Evolutionary conservation across 2,888 invertebrate species (phyloP).

Genomic region (Drosophila mayaguana): DNA sequence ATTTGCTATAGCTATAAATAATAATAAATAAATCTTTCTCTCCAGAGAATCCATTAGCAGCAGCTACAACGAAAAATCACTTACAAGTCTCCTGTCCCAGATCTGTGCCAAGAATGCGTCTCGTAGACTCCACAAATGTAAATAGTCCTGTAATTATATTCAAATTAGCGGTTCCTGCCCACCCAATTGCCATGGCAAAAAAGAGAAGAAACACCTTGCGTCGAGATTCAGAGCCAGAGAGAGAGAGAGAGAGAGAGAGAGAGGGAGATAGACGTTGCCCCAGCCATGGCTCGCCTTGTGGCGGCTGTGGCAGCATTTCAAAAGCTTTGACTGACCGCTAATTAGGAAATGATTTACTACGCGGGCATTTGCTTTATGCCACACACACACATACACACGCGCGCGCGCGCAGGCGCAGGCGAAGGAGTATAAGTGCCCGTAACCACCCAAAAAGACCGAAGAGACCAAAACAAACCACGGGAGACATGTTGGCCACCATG

Average conservation of each 20-base stretch:
- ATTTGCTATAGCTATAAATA: too few relatives aligned
- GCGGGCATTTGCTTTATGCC: conserved; percentile 60
- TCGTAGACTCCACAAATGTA: conserved; percentile 29
- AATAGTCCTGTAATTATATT: conserved; percentile 66
- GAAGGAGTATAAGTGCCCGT: conserved; percentile 39
- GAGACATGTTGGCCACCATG: conserved; percentile 79
- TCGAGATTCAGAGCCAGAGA: not conserved
- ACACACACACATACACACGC: conserved; percentile 26
- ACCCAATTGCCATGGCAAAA: conserved; percentile 47
- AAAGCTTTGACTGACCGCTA: conserved; percentile 58
- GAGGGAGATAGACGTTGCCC: conserved; percentile 11
- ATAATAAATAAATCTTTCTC: too few relatives aligned
- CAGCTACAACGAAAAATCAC: not conserved
- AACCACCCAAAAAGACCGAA: conserved; percentile 66
- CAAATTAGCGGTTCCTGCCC: conserved; percentile 72
- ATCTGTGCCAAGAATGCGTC: conserved; percentile 14
- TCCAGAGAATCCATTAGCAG: not conserved
- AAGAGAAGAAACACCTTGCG: not conserved
- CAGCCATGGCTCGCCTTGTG: conserved; percentile 14
- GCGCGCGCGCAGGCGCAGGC: conserved; percentile 8
- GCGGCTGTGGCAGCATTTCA: conserved; percentile 35
- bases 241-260: not conserved
- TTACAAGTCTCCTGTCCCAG: not conserved
- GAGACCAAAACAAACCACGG: conserved; percentile 67
- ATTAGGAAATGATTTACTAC: conserved; percentile 80